Evolutionary conservation across 2,888 invertebrate genomes (phyloP).

Genomic region (Beris morrisii): DNA sequence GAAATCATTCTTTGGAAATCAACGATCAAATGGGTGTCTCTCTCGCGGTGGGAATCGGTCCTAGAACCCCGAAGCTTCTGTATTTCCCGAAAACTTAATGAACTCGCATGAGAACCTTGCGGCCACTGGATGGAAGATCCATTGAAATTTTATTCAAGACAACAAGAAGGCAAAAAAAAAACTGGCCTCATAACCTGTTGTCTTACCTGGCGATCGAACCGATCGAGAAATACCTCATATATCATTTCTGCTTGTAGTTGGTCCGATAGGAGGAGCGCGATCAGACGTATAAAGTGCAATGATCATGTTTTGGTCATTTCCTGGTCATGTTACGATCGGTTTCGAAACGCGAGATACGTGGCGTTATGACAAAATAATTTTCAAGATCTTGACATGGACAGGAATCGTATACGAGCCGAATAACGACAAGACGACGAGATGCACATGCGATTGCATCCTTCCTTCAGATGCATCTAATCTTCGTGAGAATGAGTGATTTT

Average conservation of each 20-base stretch:
- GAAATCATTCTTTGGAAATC: background rate
- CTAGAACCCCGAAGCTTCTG: conserved; percentile 6
- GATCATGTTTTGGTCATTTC: conserved; percentile 26
- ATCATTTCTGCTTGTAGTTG: background rate
- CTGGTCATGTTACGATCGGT: conserved; percentile 4
- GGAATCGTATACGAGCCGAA: conserved; percentile 13
- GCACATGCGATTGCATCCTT: conserved; percentile 20
- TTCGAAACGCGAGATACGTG: conserved; percentile 22
- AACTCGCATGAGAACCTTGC: conserved; percentile 11
- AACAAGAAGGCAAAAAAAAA: background rate
- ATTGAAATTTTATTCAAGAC: background rate
- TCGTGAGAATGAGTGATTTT: conserved; percentile 30
- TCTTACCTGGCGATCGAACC: background rate
- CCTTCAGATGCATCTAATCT: conserved; percentile 23
- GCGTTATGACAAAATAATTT: conserved; percentile 36
- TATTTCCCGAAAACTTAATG: conserved; percentile 11
- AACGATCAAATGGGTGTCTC: background rate
- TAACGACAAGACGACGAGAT: conserved; percentile 17
- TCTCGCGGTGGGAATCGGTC: background rate
- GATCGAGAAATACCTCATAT: background rate
- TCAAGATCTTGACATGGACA: conserved; percentile 26
- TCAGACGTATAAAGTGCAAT: conserved; percentile 10
- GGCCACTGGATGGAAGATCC: background rate
- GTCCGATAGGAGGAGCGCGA: background rate
- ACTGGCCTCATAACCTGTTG: background rate